Base-by-base conservation (phyloP, 2,113 vertebrate species). In the Pelobates fuscus region DNA sequence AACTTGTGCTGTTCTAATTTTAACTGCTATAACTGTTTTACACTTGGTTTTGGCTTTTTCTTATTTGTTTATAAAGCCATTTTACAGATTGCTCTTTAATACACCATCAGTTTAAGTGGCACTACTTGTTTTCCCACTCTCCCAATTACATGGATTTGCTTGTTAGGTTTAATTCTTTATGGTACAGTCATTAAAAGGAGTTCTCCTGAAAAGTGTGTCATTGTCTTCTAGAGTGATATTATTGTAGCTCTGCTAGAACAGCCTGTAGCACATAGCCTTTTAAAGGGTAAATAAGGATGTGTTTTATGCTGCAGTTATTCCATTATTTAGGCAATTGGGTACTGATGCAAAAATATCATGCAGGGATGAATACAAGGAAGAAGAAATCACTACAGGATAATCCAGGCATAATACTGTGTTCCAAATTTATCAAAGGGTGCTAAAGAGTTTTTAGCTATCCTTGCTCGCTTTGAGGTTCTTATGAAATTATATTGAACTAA, bases 161-260 rank as follows among this genome's bases (percentile, higher is more conserved):
- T 77, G 73, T 77, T 77, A 77, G 73, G 55, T 77, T 77, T 77
- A 77, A 68, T 68, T 60, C 73, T 77, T 77, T 77, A 68, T 77
- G 65, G 54, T 52, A 24, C 65, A 29, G 54, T 68, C 65, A 77
- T 77, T 77, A 74, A 66, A 65, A 73, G 30, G 73, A 77, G 73
- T 77, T 77, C 60, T 67, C 65, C 59, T 68, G 37, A 77, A 75
- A 77, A 77, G 73, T 77, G 73, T 77, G 73, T 77, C 73, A 77
- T 77, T 77, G 73, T 52, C 65, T 77, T 77, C 68, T 77, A 77
- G 67, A 68, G 73, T 68, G 73, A 61, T 68, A 59, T n/a, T 61
- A 61, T 17, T 25, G 46, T 32, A 43, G 55, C 65, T 60, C 55
- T 68, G 73, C 57, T 61, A 54, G 73, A 68, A 55, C 25, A 65